Evolutionary conservation across 2,797 vertebrate genomes (phyloP).

Genomic region (Phylloscopus collybita): DNA sequence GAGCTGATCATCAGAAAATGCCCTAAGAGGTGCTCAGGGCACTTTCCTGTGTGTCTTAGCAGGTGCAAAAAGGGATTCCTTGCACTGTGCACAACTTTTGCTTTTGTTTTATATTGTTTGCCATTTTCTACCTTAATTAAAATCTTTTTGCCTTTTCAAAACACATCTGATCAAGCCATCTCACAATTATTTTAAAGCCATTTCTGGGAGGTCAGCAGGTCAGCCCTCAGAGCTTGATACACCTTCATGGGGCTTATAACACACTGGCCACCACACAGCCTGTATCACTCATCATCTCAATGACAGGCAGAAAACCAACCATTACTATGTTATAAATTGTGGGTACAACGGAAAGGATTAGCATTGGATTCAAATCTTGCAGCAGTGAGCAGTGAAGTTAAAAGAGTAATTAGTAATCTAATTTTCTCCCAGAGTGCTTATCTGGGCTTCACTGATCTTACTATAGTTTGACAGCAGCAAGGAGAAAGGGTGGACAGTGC

Average conservation of each 20-base stretch:
- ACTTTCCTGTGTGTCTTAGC: background rate
- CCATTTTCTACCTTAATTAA: background rate
- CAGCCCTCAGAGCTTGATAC: background rate
- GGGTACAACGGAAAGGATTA: background rate
- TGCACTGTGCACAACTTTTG: background rate
- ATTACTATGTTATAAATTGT: background rate
- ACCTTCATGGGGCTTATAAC: background rate
- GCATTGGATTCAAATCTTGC: background rate
- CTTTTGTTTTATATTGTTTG: background rate
- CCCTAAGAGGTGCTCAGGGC: background rate
- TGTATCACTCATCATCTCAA: background rate
- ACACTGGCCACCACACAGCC: background rate
- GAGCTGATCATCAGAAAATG: too few relatives aligned
- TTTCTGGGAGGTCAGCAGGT: background rate
- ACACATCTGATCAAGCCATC: background rate
- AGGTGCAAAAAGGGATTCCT: background rate
- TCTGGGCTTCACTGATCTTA: background rate
- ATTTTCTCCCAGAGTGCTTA: conserved; percentile 1
- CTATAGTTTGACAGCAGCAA: background rate
- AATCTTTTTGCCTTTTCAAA: background rate
- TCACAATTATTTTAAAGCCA: background rate
- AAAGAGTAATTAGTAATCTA: background rate
- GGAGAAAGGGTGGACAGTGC: background rate
- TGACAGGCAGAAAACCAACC: background rate
- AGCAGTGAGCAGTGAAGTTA: background rate